Percentiles rank a stretch among this genome's conserved stretches.
These are phyloP conservation scores for Xenotilapia longispinis DNA, from an alignment of 2,113 vertebrate species.

Conservation along the genomic window DNA sequence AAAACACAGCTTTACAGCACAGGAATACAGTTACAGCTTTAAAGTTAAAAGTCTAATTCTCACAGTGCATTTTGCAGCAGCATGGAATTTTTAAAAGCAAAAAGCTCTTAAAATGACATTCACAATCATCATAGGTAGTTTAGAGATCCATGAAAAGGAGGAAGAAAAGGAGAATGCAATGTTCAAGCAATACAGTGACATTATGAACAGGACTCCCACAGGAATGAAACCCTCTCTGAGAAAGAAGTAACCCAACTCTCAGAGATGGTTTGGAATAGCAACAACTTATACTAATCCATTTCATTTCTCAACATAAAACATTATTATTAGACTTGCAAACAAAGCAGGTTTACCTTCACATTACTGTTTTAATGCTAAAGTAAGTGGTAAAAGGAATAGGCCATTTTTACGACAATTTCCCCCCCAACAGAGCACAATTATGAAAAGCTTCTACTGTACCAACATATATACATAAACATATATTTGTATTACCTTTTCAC, in stretches of 20 bases:
- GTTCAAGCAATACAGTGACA: background rate
- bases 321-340: background rate
- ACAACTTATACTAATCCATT: background rate
- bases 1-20: background rate
- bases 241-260: background rate
- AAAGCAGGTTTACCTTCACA: background rate
- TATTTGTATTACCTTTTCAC: background rate
- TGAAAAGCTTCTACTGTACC: background rate
- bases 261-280: background rate
- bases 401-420: background rate
- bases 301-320: background rate
- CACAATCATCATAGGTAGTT: background rate
- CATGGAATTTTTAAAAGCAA: background rate
- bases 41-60: background rate
- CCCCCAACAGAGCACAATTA: background rate
- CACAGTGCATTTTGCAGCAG: conserved; percentile 35
- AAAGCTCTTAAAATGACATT: background rate
- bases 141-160: background rate
- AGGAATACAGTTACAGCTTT: background rate
- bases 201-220: background rate
- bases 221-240: background rate
- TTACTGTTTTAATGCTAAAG: background rate
- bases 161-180: background rate
- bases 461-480: background rate
- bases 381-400: background rate